Evolutionary conservation across 2,888 invertebrate species (phyloP).

Genomic region (Peribatodes rhomboidaria): DNA sequence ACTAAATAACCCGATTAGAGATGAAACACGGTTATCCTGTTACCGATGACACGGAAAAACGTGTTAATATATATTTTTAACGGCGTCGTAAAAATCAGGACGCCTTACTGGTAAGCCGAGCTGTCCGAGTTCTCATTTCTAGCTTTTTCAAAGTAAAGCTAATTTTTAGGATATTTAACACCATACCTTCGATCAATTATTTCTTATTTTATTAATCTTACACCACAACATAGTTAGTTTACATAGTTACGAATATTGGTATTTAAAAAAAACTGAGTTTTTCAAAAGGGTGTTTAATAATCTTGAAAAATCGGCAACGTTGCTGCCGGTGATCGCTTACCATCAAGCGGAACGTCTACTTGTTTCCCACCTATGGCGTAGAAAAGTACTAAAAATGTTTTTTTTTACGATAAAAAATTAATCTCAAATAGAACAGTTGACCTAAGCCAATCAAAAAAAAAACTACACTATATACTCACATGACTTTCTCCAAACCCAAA

Average conservation of each 20-base stretch:
- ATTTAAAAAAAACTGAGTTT: too few species aligned
- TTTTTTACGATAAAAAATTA: too few species aligned
- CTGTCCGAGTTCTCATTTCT: constrained; percentile 2
- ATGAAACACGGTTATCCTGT: constrained; percentile 74
- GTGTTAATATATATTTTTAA: constrained; percentile 47
- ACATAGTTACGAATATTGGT: background rate
- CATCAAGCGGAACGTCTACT: too few species aligned
- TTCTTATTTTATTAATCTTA: too few species aligned
- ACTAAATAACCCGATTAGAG: constrained; percentile 66
- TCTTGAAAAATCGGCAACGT: too few species aligned
- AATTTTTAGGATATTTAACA: constrained; percentile 4
- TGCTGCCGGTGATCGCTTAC: too few species aligned
- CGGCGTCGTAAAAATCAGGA: constrained; percentile 41
- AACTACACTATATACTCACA: constrained; percentile 7
- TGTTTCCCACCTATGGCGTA: too few species aligned
- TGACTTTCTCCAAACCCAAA: constrained; percentile 7
- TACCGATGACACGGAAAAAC: constrained; percentile 44
- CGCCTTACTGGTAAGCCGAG: constrained; percentile 39
- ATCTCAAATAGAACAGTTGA: too few species aligned
- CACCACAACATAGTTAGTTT: too few species aligned
- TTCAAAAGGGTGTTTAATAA: too few species aligned
- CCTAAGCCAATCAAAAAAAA: background rate
- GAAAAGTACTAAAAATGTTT: too few species aligned
- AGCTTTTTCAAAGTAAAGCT: constrained; percentile 3
- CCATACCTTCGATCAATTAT: background rate